These are phyloP conservation scores for Potamarius usumacintae DNA, from an alignment of 2,113 vertebrate genomes.

Conservation along the genomic window DNA sequence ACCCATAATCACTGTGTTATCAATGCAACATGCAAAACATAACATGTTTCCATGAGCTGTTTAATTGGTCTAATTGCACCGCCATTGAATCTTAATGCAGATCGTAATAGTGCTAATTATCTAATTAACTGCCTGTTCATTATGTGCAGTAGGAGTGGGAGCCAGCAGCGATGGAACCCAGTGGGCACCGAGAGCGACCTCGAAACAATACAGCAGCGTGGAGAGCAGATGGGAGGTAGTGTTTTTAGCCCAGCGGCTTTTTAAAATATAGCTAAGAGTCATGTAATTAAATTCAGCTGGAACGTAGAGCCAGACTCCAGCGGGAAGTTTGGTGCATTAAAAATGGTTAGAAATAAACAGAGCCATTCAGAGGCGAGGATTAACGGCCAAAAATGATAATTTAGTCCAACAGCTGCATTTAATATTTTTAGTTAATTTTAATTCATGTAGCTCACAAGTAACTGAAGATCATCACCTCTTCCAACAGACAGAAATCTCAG, in stretches of 20 bases:
- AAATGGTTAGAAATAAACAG: background rate
- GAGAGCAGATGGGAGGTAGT: constrained; percentile 8
- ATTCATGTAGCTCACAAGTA: background rate
- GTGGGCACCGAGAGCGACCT: background rate
- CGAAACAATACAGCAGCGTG: constrained; percentile 10
- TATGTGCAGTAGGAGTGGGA: constrained; percentile 34
- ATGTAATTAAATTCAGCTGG: constrained; percentile 7
- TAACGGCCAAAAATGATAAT: background rate
- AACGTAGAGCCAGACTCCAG: background rate
- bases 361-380: background rate
- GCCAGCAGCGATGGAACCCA: constrained; percentile 10
- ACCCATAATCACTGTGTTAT: constrained; percentile 8
- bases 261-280: constrained; percentile 1
- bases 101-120: constrained; percentile 48
- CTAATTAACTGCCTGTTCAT: constrained; percentile 42
- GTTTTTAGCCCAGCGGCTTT: constrained; percentile 1
- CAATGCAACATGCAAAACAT: constrained; percentile 22
- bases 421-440: background rate
- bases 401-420: no score
- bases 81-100: constrained; percentile 35
- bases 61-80: constrained; percentile 45
- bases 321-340: background rate
- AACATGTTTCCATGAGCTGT: constrained; percentile 34
- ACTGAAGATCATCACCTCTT: background rate
- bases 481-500: background rate